Percentiles rank a stretch among this genome's conserved stretches.
These are phyloP conservation scores for Kryptolebias marmoratus DNA, from an alignment of 2,113 vertebrate genomes.

Conservation along the genomic window DNA sequence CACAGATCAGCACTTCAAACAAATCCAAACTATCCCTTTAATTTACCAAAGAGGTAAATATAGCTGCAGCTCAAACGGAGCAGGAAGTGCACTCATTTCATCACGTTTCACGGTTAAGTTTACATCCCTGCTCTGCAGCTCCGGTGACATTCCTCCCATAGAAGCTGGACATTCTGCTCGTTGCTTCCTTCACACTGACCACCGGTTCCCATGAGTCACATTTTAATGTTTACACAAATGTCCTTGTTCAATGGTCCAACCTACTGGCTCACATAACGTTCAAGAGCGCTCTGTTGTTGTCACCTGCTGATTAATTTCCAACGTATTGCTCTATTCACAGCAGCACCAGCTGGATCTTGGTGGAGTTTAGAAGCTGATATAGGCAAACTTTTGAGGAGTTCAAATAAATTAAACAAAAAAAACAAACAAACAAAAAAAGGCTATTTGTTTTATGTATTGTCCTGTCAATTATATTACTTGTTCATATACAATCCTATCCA, in stretches of 20 bases:
- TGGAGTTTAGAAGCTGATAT: neutral
- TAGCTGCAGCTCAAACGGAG: too few species aligned
- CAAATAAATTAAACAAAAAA: too few species aligned
- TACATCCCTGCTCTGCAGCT: slow-evolving; percentile 37
- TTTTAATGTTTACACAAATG: too few species aligned
- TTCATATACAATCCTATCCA: too few species aligned
- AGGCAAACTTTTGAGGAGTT: slow-evolving; percentile 11
- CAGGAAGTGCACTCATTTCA: neutral
- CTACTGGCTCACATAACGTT: neutral
- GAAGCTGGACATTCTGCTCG: slow-evolving; percentile 67
- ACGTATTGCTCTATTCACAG: neutral
- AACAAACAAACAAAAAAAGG: too few species aligned
- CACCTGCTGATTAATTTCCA: slow-evolving; percentile 3
- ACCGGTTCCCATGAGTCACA: slow-evolving; percentile 27
- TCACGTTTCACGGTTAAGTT: slow-evolving; percentile 31
- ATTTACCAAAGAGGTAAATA: too few species aligned
- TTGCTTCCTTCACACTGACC: slow-evolving; percentile 32
- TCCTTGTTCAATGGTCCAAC: too few species aligned
- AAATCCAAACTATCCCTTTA: too few species aligned
- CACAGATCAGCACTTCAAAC: too few species aligned
- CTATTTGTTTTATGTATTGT: too few species aligned
- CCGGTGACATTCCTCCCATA: slow-evolving; percentile 57
- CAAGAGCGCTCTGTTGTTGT: slow-evolving; percentile 1
- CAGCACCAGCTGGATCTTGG: neutral
- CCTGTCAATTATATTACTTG: too few species aligned